Base-by-base conservation (phyloP, 1,140 invertebrate genomes). In the Drosophila rufa region DNA sequence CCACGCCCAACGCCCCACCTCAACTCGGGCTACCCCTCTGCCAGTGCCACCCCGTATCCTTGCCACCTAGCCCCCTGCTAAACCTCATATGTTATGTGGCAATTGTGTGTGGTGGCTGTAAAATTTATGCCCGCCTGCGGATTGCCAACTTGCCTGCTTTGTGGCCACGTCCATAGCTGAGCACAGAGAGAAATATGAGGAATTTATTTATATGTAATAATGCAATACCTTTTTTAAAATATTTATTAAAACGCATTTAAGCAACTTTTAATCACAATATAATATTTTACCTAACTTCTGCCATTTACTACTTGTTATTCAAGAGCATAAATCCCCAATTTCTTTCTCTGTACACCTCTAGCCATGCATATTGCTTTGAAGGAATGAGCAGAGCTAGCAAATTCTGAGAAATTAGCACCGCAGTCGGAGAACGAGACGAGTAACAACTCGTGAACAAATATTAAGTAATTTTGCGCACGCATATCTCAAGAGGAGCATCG, bases 101-200 rank as follows among this genome's bases (percentile, higher is more conserved):
- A 67, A 65, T 76, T 82, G 65, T 84, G 70, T 81, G 45, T 70
- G 79, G 51, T 61, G 59, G 57, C 64, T 56, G 67, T 53, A 64
- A 79, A 81, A 85, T 85, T 79, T 86, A 86, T 86, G 75, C 66
- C 46, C 51, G 67, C 75, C 66, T 60, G 55, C 59, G 74, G 66
- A 73, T 67, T 55, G 58, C 60, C 71, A 61, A 57, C 67, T 42
- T 46, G 51, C 65, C 53, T 50, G 61, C 43, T 59, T 53, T 70
- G 58, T 66, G 71, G 71, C 50, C 71, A 65, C 30, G 59, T 48
- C 70, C 51, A 42, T 51, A 17, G 25, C 33, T 30, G 17, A 36
- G 30, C 42, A 74, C 47, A 22, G 19, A 33, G 8, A 25, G 48
- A 53, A 70, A 70, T 40, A 2, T 7, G 2, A n/a, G 4, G 7